These are phyloP conservation scores for Theristicus caerulescens DNA, from an alignment of 2,113 vertebrate species.

Conservation along the genomic window DNA sequence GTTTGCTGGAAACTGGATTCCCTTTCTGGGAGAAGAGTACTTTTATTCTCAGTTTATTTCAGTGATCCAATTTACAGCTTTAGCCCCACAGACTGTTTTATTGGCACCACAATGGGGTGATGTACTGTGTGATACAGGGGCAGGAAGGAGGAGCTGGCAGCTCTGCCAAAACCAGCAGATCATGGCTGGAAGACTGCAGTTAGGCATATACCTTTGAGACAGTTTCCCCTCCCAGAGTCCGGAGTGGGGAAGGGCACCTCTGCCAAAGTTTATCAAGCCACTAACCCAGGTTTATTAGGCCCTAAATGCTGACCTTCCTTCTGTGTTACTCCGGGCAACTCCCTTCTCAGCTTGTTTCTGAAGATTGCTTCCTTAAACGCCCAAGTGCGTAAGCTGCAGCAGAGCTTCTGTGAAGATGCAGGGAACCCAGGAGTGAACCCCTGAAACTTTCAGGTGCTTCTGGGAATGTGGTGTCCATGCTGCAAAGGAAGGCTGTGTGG, in stretches of 20 bases:
- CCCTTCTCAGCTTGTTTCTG: background rate
- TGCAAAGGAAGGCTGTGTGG: background rate
- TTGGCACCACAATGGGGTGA: background rate
- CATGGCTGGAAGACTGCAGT: background rate
- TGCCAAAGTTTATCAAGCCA: background rate
- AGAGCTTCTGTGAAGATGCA: background rate
- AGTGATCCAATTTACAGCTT: background rate
- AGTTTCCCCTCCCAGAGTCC: background rate
- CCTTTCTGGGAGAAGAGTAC: background rate
- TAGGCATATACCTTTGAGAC: background rate
- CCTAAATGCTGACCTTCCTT: background rate
- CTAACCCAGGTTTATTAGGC: background rate
- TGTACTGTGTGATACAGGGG: background rate
- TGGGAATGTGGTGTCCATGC: background rate
- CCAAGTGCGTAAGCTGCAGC: background rate
- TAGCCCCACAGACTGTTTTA: background rate
- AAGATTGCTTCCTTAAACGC: background rate
- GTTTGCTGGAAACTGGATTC: background rate
- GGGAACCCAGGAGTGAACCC: background rate
- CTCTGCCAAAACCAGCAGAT: background rate
- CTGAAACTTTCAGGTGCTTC: background rate
- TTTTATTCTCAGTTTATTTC: background rate
- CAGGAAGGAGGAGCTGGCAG: background rate
- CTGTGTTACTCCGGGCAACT: background rate
- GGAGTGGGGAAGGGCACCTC: background rate